Evolutionary conservation across 2,888 invertebrate species (phyloP).

Genomic region (Anorthoa munda): DNA sequence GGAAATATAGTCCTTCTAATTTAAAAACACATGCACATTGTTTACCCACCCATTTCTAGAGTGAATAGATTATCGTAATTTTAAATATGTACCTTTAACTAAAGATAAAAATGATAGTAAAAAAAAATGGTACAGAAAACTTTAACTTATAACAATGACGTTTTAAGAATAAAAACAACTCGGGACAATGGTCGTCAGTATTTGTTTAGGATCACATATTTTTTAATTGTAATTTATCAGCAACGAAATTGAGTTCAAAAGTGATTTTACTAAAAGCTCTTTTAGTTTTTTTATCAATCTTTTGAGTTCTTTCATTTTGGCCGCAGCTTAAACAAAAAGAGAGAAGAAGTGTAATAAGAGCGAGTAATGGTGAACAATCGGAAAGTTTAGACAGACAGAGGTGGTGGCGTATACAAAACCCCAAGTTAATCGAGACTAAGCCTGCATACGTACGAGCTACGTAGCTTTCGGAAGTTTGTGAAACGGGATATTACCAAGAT

Average conservation of each 20-base stretch:
- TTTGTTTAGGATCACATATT: conserved; percentile 48
- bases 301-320: conserved; percentile 66
- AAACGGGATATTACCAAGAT: conserved; percentile 38
- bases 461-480: conserved; percentile 56
- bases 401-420: conserved; percentile 77
- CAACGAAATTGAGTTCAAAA: conserved; percentile 28
- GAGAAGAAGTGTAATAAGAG: conserved; percentile 68
- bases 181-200: conserved; percentile 30
- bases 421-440: conserved; percentile 79
- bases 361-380: conserved; percentile 73
- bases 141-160: conserved; percentile 43
- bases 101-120: conserved; percentile 38
- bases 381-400: conserved; percentile 77
- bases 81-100: neutral
- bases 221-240: conserved; percentile 19
- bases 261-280: neutral
- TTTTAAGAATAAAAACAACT: conserved; percentile 14
- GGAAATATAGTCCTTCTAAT: conserved; percentile 19
- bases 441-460: conserved; percentile 49
- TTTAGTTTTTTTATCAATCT: conserved; percentile 6
- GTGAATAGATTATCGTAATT: conserved; percentile 33
- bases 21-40: conserved; percentile 13
- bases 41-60: conserved; percentile 24
- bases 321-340: conserved; percentile 68
- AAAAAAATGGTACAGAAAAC: conserved; percentile 23